These are phyloP conservation scores for Tupaia chinensis DNA, from an alignment of 2,113 vertebrate genomes.

Conservation along the genomic window DNA sequence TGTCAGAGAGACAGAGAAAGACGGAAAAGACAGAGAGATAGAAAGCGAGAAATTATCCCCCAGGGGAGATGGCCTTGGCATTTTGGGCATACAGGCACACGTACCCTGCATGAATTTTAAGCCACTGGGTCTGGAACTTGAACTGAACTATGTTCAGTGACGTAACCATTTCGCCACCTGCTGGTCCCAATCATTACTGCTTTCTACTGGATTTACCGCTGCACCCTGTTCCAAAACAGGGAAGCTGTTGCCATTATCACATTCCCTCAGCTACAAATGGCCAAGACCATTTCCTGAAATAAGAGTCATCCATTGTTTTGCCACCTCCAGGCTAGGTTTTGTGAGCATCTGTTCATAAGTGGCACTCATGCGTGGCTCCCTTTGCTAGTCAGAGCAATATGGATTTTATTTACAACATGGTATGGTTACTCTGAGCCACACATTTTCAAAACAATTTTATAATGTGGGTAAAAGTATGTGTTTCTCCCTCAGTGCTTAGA, in stretches of 20 bases:
- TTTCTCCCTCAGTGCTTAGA: neutral
- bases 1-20: too few species aligned
- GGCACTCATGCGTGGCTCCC: neutral
- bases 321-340: neutral
- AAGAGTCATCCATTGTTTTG: slow-evolving; percentile 38
- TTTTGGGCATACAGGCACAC: too few species aligned
- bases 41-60: too few species aligned
- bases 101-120: too few species aligned
- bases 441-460: neutral
- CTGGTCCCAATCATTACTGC: neutral
- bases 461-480: neutral
- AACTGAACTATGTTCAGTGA: too few species aligned
- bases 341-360: neutral
- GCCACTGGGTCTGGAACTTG: too few species aligned
- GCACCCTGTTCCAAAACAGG: slow-evolving; percentile 7
- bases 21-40: too few species aligned
- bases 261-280: slow-evolving; percentile 38
- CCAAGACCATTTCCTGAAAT: neutral
- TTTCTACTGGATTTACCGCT: slow-evolving; percentile 37
- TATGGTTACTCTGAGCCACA: neutral
- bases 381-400: neutral
- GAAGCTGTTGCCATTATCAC: slow-evolving; percentile 24
- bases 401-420: neutral
- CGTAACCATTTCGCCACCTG: too few species aligned
- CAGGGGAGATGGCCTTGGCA: too few species aligned